Evolutionary conservation across 2,888 invertebrate species (phyloP).

Genomic region (Aphidoletes aphidimyza): DNA sequence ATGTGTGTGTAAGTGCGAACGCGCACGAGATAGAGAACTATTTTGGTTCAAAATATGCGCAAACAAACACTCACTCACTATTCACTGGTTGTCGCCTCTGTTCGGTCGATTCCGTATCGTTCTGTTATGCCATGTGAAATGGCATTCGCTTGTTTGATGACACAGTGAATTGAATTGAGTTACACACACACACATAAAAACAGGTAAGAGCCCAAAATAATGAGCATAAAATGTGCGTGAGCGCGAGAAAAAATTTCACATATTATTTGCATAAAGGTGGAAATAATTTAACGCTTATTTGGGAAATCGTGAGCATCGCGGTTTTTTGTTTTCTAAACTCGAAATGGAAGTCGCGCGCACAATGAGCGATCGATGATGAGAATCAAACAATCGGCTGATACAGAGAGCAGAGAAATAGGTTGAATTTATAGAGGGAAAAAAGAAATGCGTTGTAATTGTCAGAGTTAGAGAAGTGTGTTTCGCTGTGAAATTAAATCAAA

Average conservation of each 20-base stretch:
- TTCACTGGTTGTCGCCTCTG: not conserved
- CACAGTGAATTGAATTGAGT: not conserved
- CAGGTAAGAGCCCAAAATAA: not conserved
- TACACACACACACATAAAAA: not conserved
- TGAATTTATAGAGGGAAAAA: no score
- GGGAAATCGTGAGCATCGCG: not conserved
- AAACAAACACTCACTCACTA: no score
- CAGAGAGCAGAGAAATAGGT: not conserved
- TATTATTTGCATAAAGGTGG: conserved; percentile 42
- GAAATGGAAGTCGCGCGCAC: not conserved
- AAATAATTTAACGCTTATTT: not conserved
- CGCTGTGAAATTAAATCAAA: not conserved
- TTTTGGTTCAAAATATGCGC: no score
- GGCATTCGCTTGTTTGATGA: conserved; percentile 1
- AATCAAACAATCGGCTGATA: not conserved
- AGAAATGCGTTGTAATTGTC: no score
- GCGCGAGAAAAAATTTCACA: conserved; percentile 7
- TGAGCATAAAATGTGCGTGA: not conserved
- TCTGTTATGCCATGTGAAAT: conserved; percentile 30
- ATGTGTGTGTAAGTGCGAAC: conserved; percentile 23
- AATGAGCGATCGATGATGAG: not conserved
- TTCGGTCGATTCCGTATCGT: not conserved
- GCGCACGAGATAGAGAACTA: no score
- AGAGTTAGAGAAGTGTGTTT: not conserved
- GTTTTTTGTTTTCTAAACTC: not conserved